Evolutionary conservation across 1,140 invertebrate genomes (phyloP).

Genomic region (Drosophila obscura): DNA sequence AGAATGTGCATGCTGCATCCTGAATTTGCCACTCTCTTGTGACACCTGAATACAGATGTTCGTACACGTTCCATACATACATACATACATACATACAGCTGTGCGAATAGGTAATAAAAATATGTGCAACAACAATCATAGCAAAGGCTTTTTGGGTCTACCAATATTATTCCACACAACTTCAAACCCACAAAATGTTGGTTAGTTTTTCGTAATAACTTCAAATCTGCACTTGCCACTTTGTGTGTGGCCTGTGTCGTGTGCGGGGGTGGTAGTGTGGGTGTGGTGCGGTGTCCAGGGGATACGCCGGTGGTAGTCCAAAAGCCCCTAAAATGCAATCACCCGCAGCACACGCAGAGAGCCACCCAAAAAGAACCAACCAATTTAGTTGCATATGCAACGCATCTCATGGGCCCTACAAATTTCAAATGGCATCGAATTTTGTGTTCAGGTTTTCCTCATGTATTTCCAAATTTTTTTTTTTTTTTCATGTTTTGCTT

Average conservation of each 20-base stretch:
- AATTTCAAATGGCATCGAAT: conserved; percentile 67
- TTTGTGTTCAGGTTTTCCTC: conserved; percentile 40
- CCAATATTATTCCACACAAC: conserved; percentile 84
- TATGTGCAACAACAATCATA: conserved; percentile 65
- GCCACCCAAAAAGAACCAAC: neutral
- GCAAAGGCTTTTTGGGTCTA: conserved; percentile 81
- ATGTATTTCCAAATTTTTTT: conserved; percentile 16
- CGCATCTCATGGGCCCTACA: conserved; percentile 36
- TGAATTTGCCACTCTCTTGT: no score
- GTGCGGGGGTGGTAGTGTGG: conserved; percentile 9
- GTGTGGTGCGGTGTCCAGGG: conserved; percentile 4
- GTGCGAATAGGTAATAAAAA: conserved; percentile 57
- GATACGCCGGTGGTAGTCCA: no score
- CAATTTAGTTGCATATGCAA: neutral
- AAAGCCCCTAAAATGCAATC: conserved; percentile 33
- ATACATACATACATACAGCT: neutral
- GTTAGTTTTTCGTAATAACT: conserved; percentile 84
- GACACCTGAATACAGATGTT: no score
- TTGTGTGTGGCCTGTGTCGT: conserved; percentile 24
- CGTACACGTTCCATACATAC: no score
- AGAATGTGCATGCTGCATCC: neutral
- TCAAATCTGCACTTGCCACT: conserved; percentile 83
- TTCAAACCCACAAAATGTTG: conserved; percentile 84
- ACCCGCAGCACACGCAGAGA: neutral
- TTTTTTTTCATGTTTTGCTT: neutral